phyloP scores from a whole-genome alignment of 2,113 vertebrate genomes.

The Daubentonia madagascariensis region DNA sequence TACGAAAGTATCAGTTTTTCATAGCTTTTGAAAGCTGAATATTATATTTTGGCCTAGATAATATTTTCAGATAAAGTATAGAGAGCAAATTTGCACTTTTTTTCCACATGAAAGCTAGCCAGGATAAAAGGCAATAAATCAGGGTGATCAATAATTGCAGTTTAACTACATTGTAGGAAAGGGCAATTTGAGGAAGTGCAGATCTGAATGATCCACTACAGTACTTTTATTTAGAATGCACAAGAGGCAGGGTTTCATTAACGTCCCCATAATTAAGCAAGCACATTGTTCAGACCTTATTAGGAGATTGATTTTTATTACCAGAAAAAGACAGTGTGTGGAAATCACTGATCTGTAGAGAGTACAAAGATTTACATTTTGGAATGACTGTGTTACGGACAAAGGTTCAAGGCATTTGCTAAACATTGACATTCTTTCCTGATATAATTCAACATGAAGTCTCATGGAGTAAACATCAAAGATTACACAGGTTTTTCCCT shows the following conservation, averaged over 20 bases:
- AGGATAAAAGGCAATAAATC: constrained; percentile 34
- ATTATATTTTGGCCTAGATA: neutral
- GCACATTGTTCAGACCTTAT: constrained; percentile 36
- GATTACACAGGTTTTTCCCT: neutral
- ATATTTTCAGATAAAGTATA: neutral
- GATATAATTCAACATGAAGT: neutral
- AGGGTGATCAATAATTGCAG: neutral
- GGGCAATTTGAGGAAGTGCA: neutral
- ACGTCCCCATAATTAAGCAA: constrained; percentile 64
- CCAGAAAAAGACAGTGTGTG: constrained; percentile 27
- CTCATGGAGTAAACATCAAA: neutral
- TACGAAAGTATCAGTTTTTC: neutral
- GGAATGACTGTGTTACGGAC: neutral
- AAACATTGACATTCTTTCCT: neutral
- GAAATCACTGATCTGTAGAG: neutral
- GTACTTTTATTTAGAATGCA: constrained; percentile 29
- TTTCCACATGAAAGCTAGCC: neutral
- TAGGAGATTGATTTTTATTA: constrained; percentile 57
- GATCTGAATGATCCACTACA: neutral
- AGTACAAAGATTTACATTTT: constrained; percentile 31
- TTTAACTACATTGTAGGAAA: constrained; percentile 23
- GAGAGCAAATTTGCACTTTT: neutral
- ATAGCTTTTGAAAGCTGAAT: constrained; percentile 4
- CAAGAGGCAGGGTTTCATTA: constrained; percentile 56
- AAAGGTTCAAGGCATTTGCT: neutral